Evolutionary conservation across 2,888 invertebrate species (phyloP).

Genomic region (Morpho achilles): DNA sequence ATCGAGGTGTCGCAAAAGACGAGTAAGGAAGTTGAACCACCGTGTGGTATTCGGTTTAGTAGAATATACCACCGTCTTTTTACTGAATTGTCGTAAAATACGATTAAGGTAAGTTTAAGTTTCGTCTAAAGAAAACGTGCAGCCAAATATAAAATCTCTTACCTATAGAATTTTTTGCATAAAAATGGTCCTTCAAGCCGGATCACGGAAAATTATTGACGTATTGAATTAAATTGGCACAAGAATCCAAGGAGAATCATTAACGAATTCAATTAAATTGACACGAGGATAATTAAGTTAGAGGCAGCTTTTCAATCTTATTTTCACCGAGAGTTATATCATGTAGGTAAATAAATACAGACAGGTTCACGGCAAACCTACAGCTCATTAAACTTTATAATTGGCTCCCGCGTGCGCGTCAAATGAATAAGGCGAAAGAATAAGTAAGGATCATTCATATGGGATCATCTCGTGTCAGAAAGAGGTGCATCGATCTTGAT

Average conservation of each 20-base stretch:
- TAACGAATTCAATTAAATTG: conserved; percentile 3
- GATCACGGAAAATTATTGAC: neutral
- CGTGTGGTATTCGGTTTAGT: too few relatives aligned
- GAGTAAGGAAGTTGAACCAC: too few relatives aligned
- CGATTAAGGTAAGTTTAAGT: too few relatives aligned
- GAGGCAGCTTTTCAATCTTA: conserved; percentile 20
- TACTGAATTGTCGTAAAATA: too few relatives aligned
- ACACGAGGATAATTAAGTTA: conserved; percentile 19
- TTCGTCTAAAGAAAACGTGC: too few relatives aligned
- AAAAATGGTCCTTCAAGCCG: conserved; percentile 1
- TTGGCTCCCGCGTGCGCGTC: conserved; percentile 29
- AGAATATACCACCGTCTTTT: too few relatives aligned
- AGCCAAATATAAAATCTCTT: too few relatives aligned
- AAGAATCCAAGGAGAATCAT: too few relatives aligned
- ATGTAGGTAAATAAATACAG: conserved; percentile 22
- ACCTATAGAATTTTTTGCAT: too few relatives aligned
- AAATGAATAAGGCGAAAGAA: conserved; percentile 19
- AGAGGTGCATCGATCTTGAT: conserved; percentile 6
- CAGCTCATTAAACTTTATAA: conserved; percentile 37
- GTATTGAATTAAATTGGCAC: conserved; percentile 5
- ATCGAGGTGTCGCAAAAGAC: too few relatives aligned
- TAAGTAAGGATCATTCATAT: conserved; percentile 15
- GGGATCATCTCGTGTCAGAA: conserved; percentile 8
- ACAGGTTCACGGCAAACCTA: conserved; percentile 26
- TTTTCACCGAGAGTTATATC: conserved; percentile 21